A percentile compares a stretch with the other conserved stretches of the same genome.
These are phyloP conservation scores for Drosophila fungiperda DNA, from an alignment of 2,888 invertebrate genomes.

Conservation along the genomic window DNA sequence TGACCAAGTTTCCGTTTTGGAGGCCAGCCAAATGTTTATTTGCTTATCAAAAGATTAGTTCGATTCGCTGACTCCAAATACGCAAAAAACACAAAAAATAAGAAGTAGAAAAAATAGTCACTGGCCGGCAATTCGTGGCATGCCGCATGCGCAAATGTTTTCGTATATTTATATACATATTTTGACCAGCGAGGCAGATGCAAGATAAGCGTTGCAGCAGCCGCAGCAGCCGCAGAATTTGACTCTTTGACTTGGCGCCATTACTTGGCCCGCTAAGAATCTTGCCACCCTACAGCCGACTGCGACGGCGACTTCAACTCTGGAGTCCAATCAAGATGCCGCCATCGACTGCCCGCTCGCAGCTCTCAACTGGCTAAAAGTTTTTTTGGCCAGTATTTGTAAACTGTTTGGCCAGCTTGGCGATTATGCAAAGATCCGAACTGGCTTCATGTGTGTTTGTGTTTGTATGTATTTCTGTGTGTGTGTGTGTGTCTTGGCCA, in stretches of 20 bases:
- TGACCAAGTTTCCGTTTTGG: conserved; percentile 63
- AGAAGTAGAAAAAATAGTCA: conserved; percentile 7
- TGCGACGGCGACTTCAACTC: conserved; percentile 15
- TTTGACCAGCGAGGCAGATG: conserved; percentile 52
- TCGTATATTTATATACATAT: conserved; percentile 3
- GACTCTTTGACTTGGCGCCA: conserved; percentile 51
- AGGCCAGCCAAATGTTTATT: conserved; percentile 61
- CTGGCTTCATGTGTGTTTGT: conserved; percentile 52
- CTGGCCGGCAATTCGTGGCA: conserved; percentile 38
- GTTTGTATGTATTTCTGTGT: conserved; percentile 50
- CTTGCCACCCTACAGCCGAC: conserved; percentile 62
- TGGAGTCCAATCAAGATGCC: conserved; percentile 73
- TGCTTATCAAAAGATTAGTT: conserved; percentile 71
- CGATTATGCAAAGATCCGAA: conserved; percentile 68
- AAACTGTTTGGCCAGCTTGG: conserved; percentile 44
- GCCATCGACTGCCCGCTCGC: conserved; percentile 45
- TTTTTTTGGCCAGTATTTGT: conserved; percentile 49
- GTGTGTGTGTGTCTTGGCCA: conserved; percentile 61
- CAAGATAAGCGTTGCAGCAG: conserved; percentile 51
- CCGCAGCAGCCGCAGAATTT: conserved; percentile 28
- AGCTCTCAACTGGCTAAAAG: conserved; percentile 44
- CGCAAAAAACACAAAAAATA: conserved; percentile 30
- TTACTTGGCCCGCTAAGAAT: conserved; percentile 46
- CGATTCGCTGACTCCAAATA: conserved; percentile 54
- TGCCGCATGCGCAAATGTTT: conserved; percentile 47